Conservation (phyloP, 2,888 invertebrate species). For the Lamellibrachia satsuma region DNA sequence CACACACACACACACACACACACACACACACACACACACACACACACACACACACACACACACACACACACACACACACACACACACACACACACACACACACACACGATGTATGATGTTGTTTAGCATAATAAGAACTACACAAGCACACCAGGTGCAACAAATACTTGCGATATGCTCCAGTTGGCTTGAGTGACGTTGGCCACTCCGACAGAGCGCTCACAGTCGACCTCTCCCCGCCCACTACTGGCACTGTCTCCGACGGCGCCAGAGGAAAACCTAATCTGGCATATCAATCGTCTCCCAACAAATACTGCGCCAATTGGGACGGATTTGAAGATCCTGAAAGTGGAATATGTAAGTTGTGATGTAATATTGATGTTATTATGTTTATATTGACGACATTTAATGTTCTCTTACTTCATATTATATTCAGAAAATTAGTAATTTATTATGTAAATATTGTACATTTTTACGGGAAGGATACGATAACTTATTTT, state of each 20-base stretch:
- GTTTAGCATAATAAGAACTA: too few relatives aligned
- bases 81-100: too few relatives aligned
- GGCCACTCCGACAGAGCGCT: constrained; percentile 38
- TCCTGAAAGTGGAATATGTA: constrained; percentile 34
- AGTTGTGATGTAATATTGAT: not conserved
- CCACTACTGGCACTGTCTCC: not conserved
- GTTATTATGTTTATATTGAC: not conserved
- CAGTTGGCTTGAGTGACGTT: constrained; percentile 41
- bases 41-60: too few relatives aligned
- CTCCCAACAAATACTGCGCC: constrained; percentile 24
- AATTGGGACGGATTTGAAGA: constrained; percentile 33
- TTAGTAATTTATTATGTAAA: too few relatives aligned
- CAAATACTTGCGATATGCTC: not conserved
- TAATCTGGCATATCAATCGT: not conserved
- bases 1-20: too few relatives aligned
- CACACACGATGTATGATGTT: too few relatives aligned
- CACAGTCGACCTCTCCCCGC: not conserved
- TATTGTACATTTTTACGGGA: too few relatives aligned
- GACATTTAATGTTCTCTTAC: not conserved
- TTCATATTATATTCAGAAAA: too few relatives aligned
- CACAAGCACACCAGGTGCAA: not conserved
- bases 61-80: too few relatives aligned
- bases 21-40: too few relatives aligned
- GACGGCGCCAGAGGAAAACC: not conserved
- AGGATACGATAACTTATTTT: too few relatives aligned